Evolutionary conservation across 2,113 vertebrate genomes (phyloP).

Genomic region (Pollachius pollachius): DNA sequence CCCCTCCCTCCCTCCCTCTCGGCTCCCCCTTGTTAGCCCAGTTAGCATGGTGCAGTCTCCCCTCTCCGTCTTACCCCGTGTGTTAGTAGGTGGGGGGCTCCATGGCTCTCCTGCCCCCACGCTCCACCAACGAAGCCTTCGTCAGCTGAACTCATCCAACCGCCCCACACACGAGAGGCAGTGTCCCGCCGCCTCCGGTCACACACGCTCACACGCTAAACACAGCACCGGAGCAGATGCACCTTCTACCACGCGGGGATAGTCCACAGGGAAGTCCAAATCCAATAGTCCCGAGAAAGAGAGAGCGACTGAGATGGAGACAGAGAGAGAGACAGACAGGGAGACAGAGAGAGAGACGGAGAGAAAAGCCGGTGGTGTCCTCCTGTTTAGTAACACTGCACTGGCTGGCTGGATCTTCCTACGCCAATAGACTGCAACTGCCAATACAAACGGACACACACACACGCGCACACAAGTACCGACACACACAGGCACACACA

Average conservation of each 20-base stretch:
- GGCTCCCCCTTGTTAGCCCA: conserved; percentile 9
- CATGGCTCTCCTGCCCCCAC: conserved; percentile 51
- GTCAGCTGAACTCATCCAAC: conserved; percentile 57
- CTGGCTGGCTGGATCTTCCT: conserved; percentile 36
- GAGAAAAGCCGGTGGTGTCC: conserved; percentile 31
- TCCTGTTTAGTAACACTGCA: conserved; percentile 46
- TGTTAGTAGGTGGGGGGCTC: conserved; percentile 55
- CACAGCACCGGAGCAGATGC: conserved; percentile 43
- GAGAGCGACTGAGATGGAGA: conserved; percentile 13
- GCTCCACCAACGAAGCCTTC: conserved; percentile 42
- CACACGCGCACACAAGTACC: conserved; percentile 1
- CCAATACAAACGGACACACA: background rate
- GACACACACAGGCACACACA: conserved; percentile 12
- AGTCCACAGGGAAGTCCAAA: conserved; percentile 58
- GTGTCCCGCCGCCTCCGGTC: conserved; percentile 26
- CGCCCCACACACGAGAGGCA: conserved; percentile 30
- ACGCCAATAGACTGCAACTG: conserved; percentile 13
- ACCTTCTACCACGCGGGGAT: conserved; percentile 35
- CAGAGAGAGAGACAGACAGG: background rate
- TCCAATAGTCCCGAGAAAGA: conserved; percentile 37
- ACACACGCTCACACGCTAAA: background rate
- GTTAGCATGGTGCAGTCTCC: conserved; percentile 32
- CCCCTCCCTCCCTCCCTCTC: conserved; percentile 11
- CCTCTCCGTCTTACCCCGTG: conserved; percentile 53
- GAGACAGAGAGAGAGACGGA: conserved; percentile 9